A percentile compares a stretch with the other conserved stretches of the same genome.
phyloP scores from a whole-genome alignment of 2,797 vertebrate genomes.

The Gallinago stenura region DNA sequence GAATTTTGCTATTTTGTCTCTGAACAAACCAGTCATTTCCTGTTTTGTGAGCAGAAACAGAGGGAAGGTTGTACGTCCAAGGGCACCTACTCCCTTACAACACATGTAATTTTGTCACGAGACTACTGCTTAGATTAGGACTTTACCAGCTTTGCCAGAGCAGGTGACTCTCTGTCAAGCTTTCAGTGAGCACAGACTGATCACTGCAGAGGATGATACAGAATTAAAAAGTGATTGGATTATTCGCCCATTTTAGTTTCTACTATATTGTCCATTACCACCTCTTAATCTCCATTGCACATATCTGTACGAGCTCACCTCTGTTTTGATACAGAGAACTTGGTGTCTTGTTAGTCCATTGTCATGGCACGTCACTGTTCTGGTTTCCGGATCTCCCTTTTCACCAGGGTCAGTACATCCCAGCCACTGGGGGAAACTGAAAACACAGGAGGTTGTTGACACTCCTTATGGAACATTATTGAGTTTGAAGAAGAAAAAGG shows the following conservation, averaged over 20 bases:
- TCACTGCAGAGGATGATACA: not conserved
- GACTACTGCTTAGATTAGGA: not conserved
- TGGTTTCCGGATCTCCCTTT: not conserved
- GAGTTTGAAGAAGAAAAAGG: not conserved
- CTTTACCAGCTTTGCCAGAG: not conserved
- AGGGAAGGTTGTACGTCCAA: not conserved
- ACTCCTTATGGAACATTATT: not conserved
- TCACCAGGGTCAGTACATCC: not conserved
- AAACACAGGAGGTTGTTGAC: not conserved
- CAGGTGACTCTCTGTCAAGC: not conserved
- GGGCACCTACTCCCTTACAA: not conserved
- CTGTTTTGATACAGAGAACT: not conserved
- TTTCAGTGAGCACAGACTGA: not conserved
- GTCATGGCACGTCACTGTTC: accelerated
- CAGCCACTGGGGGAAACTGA: not conserved
- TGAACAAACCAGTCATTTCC: not conserved
- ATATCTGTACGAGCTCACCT: not conserved
- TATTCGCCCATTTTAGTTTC: not conserved
- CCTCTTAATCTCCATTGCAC: not conserved
- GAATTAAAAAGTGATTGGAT: not conserved
- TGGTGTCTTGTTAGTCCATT: not conserved
- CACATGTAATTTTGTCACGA: accelerated
- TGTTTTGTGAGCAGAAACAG: not conserved
- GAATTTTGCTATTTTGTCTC: not conserved
- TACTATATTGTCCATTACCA: not conserved